Evolutionary conservation across 35 echinoderm and acorn worm species (phyloP), one percentile per base, ranked within the genome.

Genomic region (Heliocidaris tuberculata): DNA sequence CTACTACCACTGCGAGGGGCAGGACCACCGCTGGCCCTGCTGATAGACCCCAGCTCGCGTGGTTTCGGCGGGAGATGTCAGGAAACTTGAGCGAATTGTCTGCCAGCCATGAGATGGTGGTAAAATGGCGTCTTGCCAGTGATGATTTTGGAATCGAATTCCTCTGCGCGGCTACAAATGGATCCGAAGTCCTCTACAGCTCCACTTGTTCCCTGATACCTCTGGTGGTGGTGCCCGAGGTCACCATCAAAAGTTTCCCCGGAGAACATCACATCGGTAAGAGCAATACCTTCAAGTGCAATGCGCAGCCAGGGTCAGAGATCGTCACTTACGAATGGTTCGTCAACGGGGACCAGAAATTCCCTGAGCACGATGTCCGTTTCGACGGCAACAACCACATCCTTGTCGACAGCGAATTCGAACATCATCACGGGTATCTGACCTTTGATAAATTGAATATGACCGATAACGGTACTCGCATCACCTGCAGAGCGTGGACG

Each of bases 101-200:
- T 19, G 91, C 13, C 31, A 93, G 50, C 24, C 91, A 93, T 11
- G 50, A 52, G 49, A 59, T 52, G 50, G 15, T 48, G 12, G 91
- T 93, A 13, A 93, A 93, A 31, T 93, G 47, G 48, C 91, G 91
- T 30, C 50, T 93, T 16, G 91, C 47, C 9, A 13, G 29, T 32
- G 91, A 93, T 93, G 91, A 93, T 93, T 48, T 48, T 31, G 91
- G 91, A 4, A 93, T 59, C 27, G 91, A 93, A 2, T 93, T 93
- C 48, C 48, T 93, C 47, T 93, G 91, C 30, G 50, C 48, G 91
- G 31, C 91, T 10, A 93, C 50, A 27, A 93, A 93, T 29, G 91
- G 91, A 13, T 52, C 48, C 48, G 29, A 93, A 13, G 24, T 93
- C 15, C 48, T 50, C 47, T 30, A 93, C 47, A 93, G 17, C 48